Percentiles rank a stretch among this genome's conserved stretches.
Evolutionary conservation across 1,140 invertebrate species (phyloP).

Genomic region (Apis dorsata): DNA sequence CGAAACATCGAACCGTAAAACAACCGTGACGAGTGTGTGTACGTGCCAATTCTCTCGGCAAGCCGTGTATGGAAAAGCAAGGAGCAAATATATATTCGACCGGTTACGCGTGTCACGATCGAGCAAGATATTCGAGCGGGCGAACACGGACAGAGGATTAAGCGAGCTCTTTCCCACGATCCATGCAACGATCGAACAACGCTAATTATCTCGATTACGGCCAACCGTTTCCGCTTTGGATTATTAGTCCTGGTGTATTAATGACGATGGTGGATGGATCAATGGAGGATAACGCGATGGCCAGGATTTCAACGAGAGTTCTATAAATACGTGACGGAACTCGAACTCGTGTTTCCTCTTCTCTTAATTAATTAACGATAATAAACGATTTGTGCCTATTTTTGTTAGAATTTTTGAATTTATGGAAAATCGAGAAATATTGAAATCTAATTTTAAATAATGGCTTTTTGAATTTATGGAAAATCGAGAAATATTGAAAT

Average conservation of each 20-base stretch:
- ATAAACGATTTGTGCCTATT: background rate
- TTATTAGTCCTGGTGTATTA: slow-evolving; percentile 49
- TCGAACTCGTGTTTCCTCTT: slow-evolving; percentile 22
- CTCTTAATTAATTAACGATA: slow-evolving; percentile 54
- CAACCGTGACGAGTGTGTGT: too few relatives aligned
- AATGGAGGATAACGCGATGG: slow-evolving; percentile 30
- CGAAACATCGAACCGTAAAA: background rate
- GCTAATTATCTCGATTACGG: slow-evolving; percentile 52
- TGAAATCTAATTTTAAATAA: too few relatives aligned
- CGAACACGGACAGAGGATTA: slow-evolving; percentile 3
- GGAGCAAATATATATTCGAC: background rate
- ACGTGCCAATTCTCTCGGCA: background rate
- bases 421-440: background rate
- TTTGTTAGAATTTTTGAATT: background rate
- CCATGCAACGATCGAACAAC: background rate
- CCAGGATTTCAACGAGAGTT: background rate
- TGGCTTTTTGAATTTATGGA: background rate
- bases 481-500: background rate
- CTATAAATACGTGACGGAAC: slow-evolving; percentile 37
- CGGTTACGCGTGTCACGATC: too few relatives aligned
- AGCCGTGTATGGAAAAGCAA: too few relatives aligned
- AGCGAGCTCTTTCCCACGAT: slow-evolving; percentile 11
- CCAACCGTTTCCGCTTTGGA: slow-evolving; percentile 27
- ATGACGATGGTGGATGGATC: slow-evolving; percentile 10
- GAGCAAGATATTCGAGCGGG: background rate